Percentiles rank a stretch among this genome's conserved stretches.
These are phyloP conservation scores for Aplysina aerophoba DNA, from an alignment of 37 sponge, comb jelly and placozoan species.

Conservation along the genomic window DNA sequence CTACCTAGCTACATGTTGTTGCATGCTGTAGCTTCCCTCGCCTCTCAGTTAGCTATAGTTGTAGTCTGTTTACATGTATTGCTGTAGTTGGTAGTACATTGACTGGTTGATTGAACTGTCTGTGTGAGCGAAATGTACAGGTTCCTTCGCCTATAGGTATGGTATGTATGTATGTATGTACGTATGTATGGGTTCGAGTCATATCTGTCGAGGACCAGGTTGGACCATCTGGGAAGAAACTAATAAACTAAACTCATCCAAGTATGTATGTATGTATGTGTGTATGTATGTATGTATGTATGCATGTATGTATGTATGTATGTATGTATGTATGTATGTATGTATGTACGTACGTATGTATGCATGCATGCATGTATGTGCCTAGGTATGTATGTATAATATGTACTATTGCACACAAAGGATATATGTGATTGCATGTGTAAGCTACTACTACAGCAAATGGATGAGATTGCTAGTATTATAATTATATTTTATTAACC, in stretches of 20 bases:
- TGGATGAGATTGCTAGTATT: too few species aligned
- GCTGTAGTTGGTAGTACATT: not conserved
- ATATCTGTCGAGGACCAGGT: not conserved
- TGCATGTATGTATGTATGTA: conserved; percentile 13
- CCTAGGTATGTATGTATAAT: not conserved
- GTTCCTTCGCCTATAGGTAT: not conserved
- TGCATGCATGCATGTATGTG: not conserved
- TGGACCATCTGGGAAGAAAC: not conserved
- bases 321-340: not conserved
- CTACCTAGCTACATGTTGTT: too few species aligned
- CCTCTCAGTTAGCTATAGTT: too few species aligned
- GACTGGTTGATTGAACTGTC: not conserved
- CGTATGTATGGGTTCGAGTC: not conserved
- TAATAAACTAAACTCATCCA: not conserved
- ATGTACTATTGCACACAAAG: too few species aligned
- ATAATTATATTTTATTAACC: too few species aligned
- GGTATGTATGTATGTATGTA: not conserved
- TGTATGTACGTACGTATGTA: not conserved
- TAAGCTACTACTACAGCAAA: too few species aligned
- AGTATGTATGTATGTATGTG: conserved; percentile 13
- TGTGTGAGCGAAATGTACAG: not conserved
- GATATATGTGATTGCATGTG: too few species aligned
- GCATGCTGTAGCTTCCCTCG: too few species aligned
- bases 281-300: not conserved
- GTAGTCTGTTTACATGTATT: too few species aligned